Base-by-base conservation (phyloP, 2,888 invertebrate genomes). In the Sphinx pinastri region DNA sequence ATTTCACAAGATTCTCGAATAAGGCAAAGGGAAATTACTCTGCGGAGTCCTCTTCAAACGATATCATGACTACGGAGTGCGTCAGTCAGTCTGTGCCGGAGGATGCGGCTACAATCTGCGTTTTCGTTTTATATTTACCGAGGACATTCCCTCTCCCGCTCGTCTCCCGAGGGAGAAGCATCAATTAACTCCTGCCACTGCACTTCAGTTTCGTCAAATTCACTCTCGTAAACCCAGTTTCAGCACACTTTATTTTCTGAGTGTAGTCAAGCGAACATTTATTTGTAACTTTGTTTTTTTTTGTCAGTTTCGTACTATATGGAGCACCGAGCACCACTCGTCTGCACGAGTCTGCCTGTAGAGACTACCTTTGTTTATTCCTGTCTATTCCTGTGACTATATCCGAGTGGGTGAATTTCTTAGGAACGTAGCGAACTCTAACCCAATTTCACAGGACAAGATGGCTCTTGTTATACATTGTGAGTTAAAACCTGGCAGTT, bases 191-290 rank as follows among this genome's bases (percentile, higher is more conserved):
- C 47, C 47, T 60, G 47, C 16, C 16, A 16, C 47, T 45, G 47
- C 60, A 60, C 47, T 60, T 16, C 12, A 60, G 60, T 47, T 60
- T 60, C 60, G 60, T 16, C 47, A 60, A 60, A 60, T 60, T 60
- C 60, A 16, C 47, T 45, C 47, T 47, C 47, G 60, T 60, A 60
- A 47, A 16, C 45, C 19, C 16, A 47, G 12, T 47, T 45, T 60
- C 0, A 60, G 60, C 12, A 12, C 60, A 47, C 60, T 60, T 60
- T 11, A 60, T 47, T 38, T 8, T 38, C 8, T 38, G 38, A 38
- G 38, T 38, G 38, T 38, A 38, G 38, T 38, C 3, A 38, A 4
- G 2, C 8, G 38, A 5, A 38, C 38, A 38, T 38, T 38, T 5
- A 38, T 38, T 38, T 7, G 2, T 38, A 38, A 38, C 38, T 38